These are phyloP conservation scores for Petroica traversi DNA, from an alignment of 2,113 vertebrate genomes.

Conservation along the genomic window DNA sequence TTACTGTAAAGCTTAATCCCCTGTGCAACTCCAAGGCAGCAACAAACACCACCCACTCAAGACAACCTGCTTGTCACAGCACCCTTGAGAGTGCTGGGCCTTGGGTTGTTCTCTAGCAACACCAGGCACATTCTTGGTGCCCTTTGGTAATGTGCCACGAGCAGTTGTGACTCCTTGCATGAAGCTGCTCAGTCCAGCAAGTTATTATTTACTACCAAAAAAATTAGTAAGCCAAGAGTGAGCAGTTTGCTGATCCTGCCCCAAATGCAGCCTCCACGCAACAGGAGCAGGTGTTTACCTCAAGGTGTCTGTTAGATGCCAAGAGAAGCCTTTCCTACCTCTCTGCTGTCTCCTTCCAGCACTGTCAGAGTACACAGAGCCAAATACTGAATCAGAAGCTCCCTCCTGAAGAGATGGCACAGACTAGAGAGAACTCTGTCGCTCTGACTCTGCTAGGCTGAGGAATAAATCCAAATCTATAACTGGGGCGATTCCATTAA, in stretches of 20 bases:
- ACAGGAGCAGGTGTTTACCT: neutral
- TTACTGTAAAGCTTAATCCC: neutral
- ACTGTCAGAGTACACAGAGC: neutral
- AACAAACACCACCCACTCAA: neutral
- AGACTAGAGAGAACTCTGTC: neutral
- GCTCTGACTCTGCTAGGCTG: neutral
- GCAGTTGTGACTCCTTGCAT: neutral
- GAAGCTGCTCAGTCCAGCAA: neutral
- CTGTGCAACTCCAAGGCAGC: neutral
- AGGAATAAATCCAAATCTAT: neutral
- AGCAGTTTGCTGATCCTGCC: neutral
- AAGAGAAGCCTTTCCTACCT: neutral
- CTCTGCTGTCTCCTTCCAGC: neutral
- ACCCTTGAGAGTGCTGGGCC: neutral
- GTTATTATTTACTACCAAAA: neutral
- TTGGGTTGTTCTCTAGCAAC: neutral
- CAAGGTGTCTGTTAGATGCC: neutral
- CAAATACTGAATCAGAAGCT: neutral
- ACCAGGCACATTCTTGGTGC: neutral
- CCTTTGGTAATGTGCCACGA: accelerated
- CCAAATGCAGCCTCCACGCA: neutral
- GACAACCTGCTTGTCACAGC: neutral
- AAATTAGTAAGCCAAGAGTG: neutral
- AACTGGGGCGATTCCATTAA: neutral
- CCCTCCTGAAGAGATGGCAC: neutral